Evolutionary conservation across 2,888 invertebrate species (phyloP).

Genomic region (Beris morrisii): DNA sequence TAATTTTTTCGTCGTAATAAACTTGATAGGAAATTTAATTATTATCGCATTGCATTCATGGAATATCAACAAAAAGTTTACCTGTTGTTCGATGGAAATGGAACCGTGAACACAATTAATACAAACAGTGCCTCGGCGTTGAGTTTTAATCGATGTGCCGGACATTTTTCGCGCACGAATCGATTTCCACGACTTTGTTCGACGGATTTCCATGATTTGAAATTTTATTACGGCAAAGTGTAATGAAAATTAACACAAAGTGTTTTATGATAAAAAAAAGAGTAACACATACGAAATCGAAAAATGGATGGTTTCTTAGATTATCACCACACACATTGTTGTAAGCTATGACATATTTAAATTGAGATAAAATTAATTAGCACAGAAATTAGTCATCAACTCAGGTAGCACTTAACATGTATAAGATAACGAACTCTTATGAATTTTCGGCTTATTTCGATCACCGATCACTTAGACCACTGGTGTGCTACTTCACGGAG

Average conservation of each 20-base stretch:
- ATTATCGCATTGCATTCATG: slow-evolving; percentile 8
- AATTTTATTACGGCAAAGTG: neutral
- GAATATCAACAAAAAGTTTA: slow-evolving; percentile 19
- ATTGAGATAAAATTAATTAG: no score
- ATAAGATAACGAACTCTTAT: neutral
- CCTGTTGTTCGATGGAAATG: slow-evolving; percentile 46
- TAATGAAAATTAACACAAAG: neutral
- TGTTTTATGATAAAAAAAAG: neutral
- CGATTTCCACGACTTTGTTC: slow-evolving; percentile 47
- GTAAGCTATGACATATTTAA: no score
- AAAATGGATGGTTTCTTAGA: no score
- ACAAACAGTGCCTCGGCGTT: slow-evolving; percentile 46
- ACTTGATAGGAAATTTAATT: neutral
- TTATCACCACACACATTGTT: no score
- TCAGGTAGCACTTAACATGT: no score
- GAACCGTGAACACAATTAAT: slow-evolving; percentile 41
- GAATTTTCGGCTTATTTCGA: neutral
- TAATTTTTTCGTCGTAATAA: no score
- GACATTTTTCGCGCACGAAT: slow-evolving; percentile 47
- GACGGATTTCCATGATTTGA: slow-evolving; percentile 46
- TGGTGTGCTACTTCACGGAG: no score
- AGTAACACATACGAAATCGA: slow-evolving; percentile 26
- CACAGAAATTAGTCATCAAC: no score
- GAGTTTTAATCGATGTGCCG: slow-evolving; percentile 45
- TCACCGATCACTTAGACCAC: no score